Base-by-base conservation (phyloP, 2,888 invertebrate genomes). In the Cremastinae sp. region DNA sequence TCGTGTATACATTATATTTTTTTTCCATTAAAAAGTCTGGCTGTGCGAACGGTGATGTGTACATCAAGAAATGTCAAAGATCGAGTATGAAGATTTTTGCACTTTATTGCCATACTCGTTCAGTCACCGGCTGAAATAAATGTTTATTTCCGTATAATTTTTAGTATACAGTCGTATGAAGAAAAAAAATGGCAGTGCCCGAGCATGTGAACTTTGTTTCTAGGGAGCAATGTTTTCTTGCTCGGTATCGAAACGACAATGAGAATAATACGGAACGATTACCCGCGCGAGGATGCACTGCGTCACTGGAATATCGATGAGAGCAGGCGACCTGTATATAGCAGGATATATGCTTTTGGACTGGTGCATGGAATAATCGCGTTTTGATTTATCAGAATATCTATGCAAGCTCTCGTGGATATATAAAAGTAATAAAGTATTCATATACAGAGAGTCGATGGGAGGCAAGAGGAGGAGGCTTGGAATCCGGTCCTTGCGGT, bases 401-500 rank as follows among this genome's bases (percentile, higher is more conserved):
- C 61, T 59, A 59, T 56, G 59, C 43, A 20, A 70, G 43, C 61
- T 70, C 61, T 70, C 61, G 53, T 28, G 61, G 45, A 14, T 59
- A n/a, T n/a, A n/a, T n/a, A n/a, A 34, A 54, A 61, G 61, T 43
- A 58, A 65, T 62, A 62, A 49, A 41, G 5, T 34, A 65, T 65
- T 12, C 7, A 65, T 43, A n/a, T n/a, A n/a, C n/a, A n/a, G n/a
- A n/a, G n/a, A 20, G 3, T 8, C 8, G 43, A 16, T 16, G 8
- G 20, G 36, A 16, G n/a, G 5, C 9, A 38, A 41, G n/a, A 1
- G 18, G n/a, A 53, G 45, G 47, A 36, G 47, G 28, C 10, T 36
- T 47, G 71, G 56, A 62, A 62, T 71, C 71, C 70, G 62, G 70
- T 71, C 70, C 45, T 61, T 65, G 54, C 28, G 62, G 62, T 71